A percentile compares a stretch with the other conserved stretches of the same genome.
Evolutionary conservation across 2,797 vertebrate species (phyloP).

Genomic region (Potorous gilbertii): DNA sequence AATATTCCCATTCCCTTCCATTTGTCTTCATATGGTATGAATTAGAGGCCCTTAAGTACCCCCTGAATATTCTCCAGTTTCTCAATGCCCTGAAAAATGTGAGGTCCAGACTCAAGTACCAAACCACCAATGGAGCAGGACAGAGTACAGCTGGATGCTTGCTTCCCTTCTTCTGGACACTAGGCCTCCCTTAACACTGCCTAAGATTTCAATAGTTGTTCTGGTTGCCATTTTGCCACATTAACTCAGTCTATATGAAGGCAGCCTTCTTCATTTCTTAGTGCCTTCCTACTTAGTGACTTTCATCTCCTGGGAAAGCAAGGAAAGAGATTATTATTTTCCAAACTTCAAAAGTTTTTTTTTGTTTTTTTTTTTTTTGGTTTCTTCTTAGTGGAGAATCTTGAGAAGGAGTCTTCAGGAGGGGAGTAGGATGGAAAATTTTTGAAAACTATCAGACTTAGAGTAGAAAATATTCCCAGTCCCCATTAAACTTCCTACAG

Average conservation of each 20-base stretch:
- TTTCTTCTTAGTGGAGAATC: background rate
- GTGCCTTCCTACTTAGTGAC: background rate
- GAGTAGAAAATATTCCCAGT: background rate
- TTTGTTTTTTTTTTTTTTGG: background rate
- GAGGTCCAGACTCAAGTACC: background rate
- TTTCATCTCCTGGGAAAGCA: background rate
- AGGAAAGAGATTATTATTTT: background rate
- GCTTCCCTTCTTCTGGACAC: background rate
- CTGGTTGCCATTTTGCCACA: background rate
- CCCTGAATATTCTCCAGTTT: background rate
- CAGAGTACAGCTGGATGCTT: background rate
- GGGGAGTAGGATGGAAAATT: background rate
- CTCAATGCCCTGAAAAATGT: background rate
- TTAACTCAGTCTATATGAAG: background rate
- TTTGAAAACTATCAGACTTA: background rate
- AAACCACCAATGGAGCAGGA: background rate
- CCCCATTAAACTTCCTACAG: background rate
- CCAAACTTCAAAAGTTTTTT: background rate
- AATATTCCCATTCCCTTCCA: background rate
- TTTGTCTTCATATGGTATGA: background rate
- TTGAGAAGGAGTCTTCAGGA: background rate
- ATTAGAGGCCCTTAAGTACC: background rate
- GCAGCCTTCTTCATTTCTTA: no score
- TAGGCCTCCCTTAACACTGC: background rate
- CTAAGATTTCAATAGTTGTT: background rate